phyloP scores from a whole-genome alignment of 1,140 invertebrate genomes.

The Zaprionus inermis region DNA sequence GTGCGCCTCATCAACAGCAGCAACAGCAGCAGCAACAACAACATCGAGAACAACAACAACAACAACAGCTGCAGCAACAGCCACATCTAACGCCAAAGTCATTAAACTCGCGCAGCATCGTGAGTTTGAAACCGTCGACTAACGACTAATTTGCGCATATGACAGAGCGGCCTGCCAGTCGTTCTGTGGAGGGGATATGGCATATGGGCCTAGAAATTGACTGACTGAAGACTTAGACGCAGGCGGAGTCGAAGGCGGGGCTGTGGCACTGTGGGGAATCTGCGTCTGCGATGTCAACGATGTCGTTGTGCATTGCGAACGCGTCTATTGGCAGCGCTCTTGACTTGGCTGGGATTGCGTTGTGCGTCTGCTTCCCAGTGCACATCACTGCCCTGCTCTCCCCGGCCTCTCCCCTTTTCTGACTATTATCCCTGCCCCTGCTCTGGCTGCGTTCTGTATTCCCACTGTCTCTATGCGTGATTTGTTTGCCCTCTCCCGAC shows the following conservation, averaged over 20 bases:
- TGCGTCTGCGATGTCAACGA: conserved; percentile 58
- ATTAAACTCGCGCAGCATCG: conserved; percentile 68
- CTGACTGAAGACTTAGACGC: background rate
- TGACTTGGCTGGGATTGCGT: conserved; percentile 66
- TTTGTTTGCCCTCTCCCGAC: conserved; percentile 45
- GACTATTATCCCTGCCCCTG: background rate
- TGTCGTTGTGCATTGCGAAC: conserved; percentile 37
- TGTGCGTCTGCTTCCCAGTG: conserved; percentile 68
- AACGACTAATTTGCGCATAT: conserved; percentile 81
- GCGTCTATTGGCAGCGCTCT: conserved; percentile 53
- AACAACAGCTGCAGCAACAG: conserved; percentile 23
- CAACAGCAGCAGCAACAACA: conserved; percentile 47
- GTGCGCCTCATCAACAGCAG: conserved; percentile 73
- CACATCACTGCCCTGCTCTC: background rate
- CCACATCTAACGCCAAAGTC: conserved; percentile 71
- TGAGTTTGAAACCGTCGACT: conserved; percentile 61
- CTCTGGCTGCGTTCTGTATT: background rate
- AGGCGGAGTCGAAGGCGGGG: conserved; percentile 5
- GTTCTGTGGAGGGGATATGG: conserved; percentile 32
- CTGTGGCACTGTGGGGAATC: background rate
- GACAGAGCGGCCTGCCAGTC: conserved; percentile 70
- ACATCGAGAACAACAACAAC: conserved; percentile 7
- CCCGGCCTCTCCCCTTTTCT: background rate
- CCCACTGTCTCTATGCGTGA: conserved; percentile 17
- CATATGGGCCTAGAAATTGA: conserved; percentile 1